Evolutionary conservation across 2,113 vertebrate genomes (phyloP).

Genomic region (Ailurus styani): DNA sequence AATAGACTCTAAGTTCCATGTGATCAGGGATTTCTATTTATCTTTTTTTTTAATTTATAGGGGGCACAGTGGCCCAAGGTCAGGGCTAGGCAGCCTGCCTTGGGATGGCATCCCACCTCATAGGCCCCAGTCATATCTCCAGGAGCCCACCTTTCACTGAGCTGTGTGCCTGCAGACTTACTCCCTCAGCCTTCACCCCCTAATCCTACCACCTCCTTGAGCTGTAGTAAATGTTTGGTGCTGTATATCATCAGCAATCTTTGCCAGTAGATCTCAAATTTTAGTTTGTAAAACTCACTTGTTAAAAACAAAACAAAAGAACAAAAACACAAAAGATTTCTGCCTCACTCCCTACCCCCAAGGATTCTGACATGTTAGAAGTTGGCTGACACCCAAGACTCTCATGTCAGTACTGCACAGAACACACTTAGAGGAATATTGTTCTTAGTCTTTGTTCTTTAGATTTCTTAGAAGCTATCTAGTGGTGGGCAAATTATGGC

Average conservation of each 20-base stretch:
- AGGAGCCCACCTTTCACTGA: neutral
- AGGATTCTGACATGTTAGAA: neutral
- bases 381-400: too few species aligned
- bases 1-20: neutral
- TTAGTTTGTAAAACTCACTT: neutral
- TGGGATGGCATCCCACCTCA: neutral
- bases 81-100: neutral
- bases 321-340: neutral
- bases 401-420: neutral
- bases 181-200: neutral
- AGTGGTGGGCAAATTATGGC: neutral
- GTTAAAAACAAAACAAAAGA: neutral
- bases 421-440: neutral
- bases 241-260: neutral
- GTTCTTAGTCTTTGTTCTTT: neutral
- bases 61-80: neutral
- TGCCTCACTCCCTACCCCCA: neutral
- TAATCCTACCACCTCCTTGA: neutral
- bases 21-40: neutral
- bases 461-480: neutral
- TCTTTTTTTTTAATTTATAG: neutral
- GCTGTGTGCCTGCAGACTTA: neutral
- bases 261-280: neutral
- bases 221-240: neutral
- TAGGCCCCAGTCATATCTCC: neutral